Evolutionary conservation across 2,797 vertebrate genomes (phyloP), one percentile per base, ranked within the genome.

Genomic region (Pipistrellus pygmaeus): DNA sequence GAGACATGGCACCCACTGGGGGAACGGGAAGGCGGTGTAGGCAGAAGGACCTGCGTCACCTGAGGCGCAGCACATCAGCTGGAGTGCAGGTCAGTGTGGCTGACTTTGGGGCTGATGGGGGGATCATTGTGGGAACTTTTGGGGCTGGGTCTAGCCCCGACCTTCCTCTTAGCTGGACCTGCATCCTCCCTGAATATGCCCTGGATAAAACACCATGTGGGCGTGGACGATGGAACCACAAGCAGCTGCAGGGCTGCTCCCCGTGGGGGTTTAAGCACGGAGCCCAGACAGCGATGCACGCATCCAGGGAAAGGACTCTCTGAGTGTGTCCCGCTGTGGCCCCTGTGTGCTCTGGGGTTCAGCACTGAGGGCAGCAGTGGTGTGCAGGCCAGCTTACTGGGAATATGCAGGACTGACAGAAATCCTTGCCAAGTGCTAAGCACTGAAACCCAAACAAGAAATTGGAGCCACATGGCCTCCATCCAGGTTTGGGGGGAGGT

Each of bases 391-490:
- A 46, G 53, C 95, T 96, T 73, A 73, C 96, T 95, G 81, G 88
- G 85, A 97, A 77, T 95, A 71, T 51, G 78, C 6, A 23, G n/a
- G 84, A 25, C 85, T 90, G 89, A 95, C 82, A 71, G 87, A 96
- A 96, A 95, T 69, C 95, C 55, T 96, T 93, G 94, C 95, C 96
- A 96, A 91, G 95, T 32, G 55, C 96, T 75, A 55, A 96, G 91
- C 77, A 78, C 35, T 46, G 71, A 96, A 91, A 97, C 60, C 17
- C 94, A 96, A 95, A 96, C 62, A 90, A 94, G 23, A 83, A 81
- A 77, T 83, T 2, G 80, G 8, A 80, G 60, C 69, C 94, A 12
- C 95, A 35, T 44, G 76, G 20, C 30, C 35, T 78, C 27, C 4
- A 41, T 44, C 15, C 46, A n/a, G 75, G 41, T 32, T 32, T 30